phyloP scores from a whole-genome alignment of 2,797 vertebrate species.

The Trichosurus vulpecula region DNA sequence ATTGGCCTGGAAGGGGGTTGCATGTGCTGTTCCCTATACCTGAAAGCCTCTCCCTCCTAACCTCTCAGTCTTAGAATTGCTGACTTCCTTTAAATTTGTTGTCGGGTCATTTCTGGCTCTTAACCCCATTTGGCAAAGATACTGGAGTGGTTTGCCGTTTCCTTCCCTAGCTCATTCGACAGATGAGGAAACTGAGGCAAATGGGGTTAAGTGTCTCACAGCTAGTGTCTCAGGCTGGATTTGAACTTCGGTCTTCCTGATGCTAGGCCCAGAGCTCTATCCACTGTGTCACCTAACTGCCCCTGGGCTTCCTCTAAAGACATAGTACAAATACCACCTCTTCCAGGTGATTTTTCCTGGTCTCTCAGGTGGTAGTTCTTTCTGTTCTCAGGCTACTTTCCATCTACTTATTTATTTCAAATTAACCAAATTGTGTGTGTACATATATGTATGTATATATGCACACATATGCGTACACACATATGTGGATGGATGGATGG shows the following conservation, averaged over 20 bases:
- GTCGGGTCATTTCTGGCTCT: neutral
- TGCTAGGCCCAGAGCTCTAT: neutral
- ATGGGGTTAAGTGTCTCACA: neutral
- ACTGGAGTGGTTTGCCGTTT: neutral
- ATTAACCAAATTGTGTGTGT: neutral
- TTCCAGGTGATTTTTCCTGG: neutral
- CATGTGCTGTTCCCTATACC: neutral
- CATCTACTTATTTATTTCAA: neutral
- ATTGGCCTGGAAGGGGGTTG: neutral
- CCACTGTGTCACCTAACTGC: neutral
- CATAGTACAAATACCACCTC: neutral
- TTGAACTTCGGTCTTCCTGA: neutral
- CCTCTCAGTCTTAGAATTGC: neutral
- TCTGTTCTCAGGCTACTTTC: neutral
- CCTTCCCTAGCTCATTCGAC: neutral
- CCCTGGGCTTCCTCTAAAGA: neutral
- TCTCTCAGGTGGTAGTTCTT: neutral
- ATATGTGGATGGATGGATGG: no score
- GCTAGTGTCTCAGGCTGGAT: neutral
- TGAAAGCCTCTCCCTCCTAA: neutral
- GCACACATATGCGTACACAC: no score
- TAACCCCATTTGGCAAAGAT: neutral
- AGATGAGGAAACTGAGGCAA: neutral
- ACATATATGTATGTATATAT: no score
- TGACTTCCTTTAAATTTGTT: neutral